Evolutionary conservation across 2,797 vertebrate genomes (phyloP), one percentile per base, ranked within the genome.

Genomic region (Salarias fasciatus): DNA sequence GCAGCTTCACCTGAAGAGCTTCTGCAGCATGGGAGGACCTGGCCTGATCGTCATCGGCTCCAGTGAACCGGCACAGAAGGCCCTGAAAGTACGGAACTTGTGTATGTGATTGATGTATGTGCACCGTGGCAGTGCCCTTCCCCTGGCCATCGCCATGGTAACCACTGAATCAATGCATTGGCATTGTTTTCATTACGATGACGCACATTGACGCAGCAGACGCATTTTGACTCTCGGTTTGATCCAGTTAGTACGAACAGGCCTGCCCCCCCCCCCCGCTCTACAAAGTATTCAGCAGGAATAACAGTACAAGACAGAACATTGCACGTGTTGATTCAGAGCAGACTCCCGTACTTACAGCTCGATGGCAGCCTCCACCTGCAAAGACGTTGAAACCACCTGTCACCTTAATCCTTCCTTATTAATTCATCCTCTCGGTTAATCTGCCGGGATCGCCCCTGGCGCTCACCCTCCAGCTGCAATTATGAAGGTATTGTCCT

Each of bases 21-120:
- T 96, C 91, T 99, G 98, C 93, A 98, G 96, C 72, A 99, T 99
- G 97, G 98, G 95, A 46, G 97, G 96, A 64, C 97, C 98, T 8
- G 97, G 95, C 69, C 94, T 99, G 72, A 96, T 99, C 3, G 87
- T 94, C 41, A 96, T 99, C 0, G 96, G 97, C 86, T 96, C 97
- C 77, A 98, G 97, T 67, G 96, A 99, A 82, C 62, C 91, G 51
- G 97, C 98, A 0, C 97, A 99, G 92, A 98, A 95, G 86, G 89
- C 95, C 80, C 94, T 99, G 64, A 98, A 98, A 95, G 98, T 99
- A 94, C 69, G 86, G 3, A 31, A 24, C n/a, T n/a, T 55, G 54
- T 73, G 46, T 43, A 6, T 67, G 36, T 58, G 11, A 43, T 29
- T 50, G 18, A 47, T 63, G 51, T 52, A 41, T 57, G 46, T 61